Evolutionary conservation across 2,113 vertebrate genomes (phyloP).

Genomic region (Aptenodytes forsteri): DNA sequence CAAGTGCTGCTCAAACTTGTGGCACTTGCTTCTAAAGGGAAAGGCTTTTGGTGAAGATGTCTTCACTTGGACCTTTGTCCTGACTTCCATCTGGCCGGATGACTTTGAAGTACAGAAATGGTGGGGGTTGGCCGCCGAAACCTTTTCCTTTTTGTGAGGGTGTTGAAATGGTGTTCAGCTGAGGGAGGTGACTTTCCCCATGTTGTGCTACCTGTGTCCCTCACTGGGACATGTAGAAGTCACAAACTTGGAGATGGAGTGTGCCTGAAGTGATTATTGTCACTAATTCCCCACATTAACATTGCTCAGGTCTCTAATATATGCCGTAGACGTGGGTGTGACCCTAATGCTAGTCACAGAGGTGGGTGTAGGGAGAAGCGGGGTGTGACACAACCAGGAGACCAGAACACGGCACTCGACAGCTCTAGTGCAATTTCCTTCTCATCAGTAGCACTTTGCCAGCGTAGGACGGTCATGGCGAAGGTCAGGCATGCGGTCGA

Average conservation of each 20-base stretch:
- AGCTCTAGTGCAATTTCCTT: not conserved
- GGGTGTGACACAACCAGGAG: not conserved
- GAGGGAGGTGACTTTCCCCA: not conserved
- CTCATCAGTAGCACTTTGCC: not conserved
- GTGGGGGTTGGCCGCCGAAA: not conserved
- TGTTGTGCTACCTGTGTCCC: not conserved
- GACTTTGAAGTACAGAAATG: not conserved
- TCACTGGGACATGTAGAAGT: not conserved
- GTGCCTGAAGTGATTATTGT: not conserved
- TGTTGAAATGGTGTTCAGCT: not conserved
- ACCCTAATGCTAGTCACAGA: not conserved
- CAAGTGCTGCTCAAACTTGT: not conserved
- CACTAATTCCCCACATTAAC: not conserved
- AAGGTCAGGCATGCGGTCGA: not conserved
- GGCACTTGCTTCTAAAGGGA: not conserved
- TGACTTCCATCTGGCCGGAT: not conserved
- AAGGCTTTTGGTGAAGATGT: not conserved
- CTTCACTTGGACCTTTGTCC: not conserved
- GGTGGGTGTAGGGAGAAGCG: not conserved
- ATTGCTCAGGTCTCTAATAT: not conserved
- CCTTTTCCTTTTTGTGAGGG: not conserved
- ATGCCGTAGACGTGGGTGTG: not conserved
- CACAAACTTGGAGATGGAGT: not conserved
- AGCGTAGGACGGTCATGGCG: accelerated
- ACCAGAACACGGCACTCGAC: not conserved